phyloP scores from a whole-genome alignment of 2,888 invertebrate genomes.

The Volucella inflata region DNA sequence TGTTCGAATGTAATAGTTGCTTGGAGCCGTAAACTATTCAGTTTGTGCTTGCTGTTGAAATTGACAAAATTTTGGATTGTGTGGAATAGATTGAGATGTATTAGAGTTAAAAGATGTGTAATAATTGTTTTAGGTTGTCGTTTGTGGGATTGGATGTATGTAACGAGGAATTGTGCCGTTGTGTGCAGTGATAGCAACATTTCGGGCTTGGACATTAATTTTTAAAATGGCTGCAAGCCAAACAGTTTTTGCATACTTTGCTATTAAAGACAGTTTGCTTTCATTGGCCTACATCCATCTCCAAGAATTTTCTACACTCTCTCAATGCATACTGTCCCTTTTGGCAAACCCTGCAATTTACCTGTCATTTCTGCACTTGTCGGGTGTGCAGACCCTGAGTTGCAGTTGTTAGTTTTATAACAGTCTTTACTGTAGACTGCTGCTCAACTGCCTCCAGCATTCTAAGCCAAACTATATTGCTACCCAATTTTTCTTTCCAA shows the following conservation, averaged over 20 bases:
- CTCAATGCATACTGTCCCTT: not conserved
- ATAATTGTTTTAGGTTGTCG: not conserved
- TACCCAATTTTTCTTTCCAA: too few species aligned
- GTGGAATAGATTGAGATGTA: not conserved
- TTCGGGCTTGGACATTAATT: slow-evolving; percentile 3
- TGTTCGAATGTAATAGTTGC: not conserved
- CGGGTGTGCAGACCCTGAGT: too few species aligned
- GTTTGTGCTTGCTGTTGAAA: too few species aligned
- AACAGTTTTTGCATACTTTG: not conserved
- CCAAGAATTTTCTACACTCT: not conserved
- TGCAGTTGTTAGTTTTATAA: too few species aligned
- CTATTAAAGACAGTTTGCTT: not conserved
- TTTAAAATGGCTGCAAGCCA: slow-evolving; percentile 27
- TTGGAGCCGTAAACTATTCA: too few species aligned
- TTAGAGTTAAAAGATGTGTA: not conserved
- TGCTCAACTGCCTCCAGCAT: too few species aligned
- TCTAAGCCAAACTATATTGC: too few species aligned
- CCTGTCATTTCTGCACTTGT: too few species aligned
- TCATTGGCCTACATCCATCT: not conserved
- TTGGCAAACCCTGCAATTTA: too few species aligned
- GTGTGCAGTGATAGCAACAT: slow-evolving; percentile 15
- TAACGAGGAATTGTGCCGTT: not conserved
- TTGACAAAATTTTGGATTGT: too few species aligned
- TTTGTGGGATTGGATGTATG: not conserved
- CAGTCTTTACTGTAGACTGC: too few species aligned